phyloP scores from a whole-genome alignment of 2,113 vertebrate genomes.

The Gymnarchus niloticus region DNA sequence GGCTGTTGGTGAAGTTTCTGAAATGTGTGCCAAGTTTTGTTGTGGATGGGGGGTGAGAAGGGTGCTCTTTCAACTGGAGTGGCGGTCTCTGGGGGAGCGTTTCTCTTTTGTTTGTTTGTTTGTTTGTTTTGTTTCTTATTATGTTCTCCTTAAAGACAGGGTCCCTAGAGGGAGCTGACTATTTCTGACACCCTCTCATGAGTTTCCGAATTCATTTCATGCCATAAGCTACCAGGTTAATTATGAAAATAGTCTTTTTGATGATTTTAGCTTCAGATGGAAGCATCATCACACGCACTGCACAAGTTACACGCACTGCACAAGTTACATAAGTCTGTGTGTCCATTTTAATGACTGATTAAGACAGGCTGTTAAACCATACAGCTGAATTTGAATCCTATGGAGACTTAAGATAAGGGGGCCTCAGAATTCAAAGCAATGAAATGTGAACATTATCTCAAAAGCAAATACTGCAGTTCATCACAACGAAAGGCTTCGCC shows the following conservation, averaged over 20 bases:
- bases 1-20: neutral
- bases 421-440: neutral
- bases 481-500: neutral
- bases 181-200: neutral
- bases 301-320: neutral
- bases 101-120: neutral
- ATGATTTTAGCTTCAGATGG: neutral
- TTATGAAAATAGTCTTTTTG: constrained; percentile 12
- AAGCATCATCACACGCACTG: neutral
- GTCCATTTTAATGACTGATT: constrained; percentile 12
- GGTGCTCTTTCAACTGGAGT: neutral
- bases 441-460: neutral
- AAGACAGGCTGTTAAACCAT: neutral
- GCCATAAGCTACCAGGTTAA: neutral
- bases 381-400: neutral
- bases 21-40: constrained; percentile 2
- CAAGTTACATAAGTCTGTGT: neutral
- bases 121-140: neutral
- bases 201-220: neutral
- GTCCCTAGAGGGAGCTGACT: no score
- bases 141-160: neutral
- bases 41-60: neutral
- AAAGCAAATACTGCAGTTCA: neutral
- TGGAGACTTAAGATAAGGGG: neutral
- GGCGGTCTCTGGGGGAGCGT: neutral